A percentile compares a stretch with the other conserved stretches of the same genome.
Conservation (phyloP, 1,140 invertebrate species). For the Lethrus apterus region DNA sequence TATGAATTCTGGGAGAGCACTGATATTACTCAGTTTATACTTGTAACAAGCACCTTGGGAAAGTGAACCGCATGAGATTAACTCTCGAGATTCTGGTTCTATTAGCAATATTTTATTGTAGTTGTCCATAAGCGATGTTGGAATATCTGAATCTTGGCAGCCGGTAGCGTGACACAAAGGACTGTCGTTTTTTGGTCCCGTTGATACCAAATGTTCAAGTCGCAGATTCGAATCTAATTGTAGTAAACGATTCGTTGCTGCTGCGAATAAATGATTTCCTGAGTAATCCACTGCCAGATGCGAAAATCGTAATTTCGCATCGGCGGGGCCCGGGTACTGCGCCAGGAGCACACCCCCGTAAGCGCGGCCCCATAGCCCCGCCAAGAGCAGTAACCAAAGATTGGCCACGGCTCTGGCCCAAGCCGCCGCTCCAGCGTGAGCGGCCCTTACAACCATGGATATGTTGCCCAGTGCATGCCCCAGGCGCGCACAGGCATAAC, state of each 20-base stretch:
- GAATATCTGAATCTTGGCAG: slow-evolving; percentile 58
- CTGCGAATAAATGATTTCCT: slow-evolving; percentile 57
- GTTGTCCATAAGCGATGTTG: slow-evolving; percentile 67
- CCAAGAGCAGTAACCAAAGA: slow-evolving; percentile 32
- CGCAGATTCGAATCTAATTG: slow-evolving; percentile 69
- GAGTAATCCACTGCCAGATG: slow-evolving; percentile 57
- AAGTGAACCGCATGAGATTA: slow-evolving; percentile 84
- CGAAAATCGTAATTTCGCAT: slow-evolving; percentile 43
- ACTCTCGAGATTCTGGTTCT: slow-evolving; percentile 67
- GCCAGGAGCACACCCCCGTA: slow-evolving; percentile 32
- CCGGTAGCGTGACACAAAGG: slow-evolving; percentile 80
- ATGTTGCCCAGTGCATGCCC: slow-evolving; percentile 19
- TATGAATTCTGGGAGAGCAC: slow-evolving; percentile 63
- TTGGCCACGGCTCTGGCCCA: slow-evolving; percentile 30
- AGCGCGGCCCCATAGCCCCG: slow-evolving; percentile 29
- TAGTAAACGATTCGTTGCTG: slow-evolving; percentile 76
- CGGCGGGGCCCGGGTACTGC: slow-evolving; percentile 41
- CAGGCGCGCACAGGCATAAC: slow-evolving; percentile 14
- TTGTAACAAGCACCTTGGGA: slow-evolving; percentile 82
- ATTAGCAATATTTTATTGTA: slow-evolving; percentile 89
- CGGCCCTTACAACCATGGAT: slow-evolving; percentile 32
- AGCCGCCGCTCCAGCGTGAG: slow-evolving; percentile 29
- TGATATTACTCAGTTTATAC: slow-evolving; percentile 77
- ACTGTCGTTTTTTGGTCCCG: slow-evolving; percentile 75
- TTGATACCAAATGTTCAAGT: slow-evolving; percentile 57